Evolutionary conservation across 2,888 invertebrate species (phyloP), one percentile per base, ranked within the genome.

Genomic region (Neoaliturus tenellus): DNA sequence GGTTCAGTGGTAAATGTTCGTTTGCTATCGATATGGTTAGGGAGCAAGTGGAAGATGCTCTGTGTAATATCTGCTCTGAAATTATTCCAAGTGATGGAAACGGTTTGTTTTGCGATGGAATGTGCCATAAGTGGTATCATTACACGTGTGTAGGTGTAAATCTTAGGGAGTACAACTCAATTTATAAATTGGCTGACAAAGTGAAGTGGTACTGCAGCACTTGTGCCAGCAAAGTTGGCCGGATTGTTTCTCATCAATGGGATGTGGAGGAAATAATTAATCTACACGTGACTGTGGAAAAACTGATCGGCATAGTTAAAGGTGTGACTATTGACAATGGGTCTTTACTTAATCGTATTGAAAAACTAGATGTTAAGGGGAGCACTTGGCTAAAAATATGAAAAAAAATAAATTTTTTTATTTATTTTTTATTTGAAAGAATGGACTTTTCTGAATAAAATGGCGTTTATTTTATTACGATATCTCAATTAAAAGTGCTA

Each of bases 201-300:
- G 62, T 62, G 20, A 62, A 62, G 62, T 62, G 62, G 62, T 62
- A 28, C 62, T 62, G 62, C 20, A n/a, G n/a, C n/a, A n/a, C n/a
- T n/a, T n/a, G n/a, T n/a, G n/a, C 12, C 25, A 62, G 10, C 8
- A n/a, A 25, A 25, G 10, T 12, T 2, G 10, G 20, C 14, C n/a
- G n/a, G n/a, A n/a, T n/a, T n/a, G n/a, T n/a, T n/a, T n/a, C n/a
- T n/a, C n/a, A n/a, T n/a, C n/a, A n/a, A n/a, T n/a, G n/a, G 25
- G 31, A 28, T 25, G 14, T 62, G 10, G 62, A 28, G 12, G 31
- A 62, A 6, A 28, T 62, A n/a, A 12, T 14, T 4, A 62, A 28
- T 14, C 25, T 62, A 25, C 62, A 28, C 14, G 12, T 4, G 14
- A 28, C 62, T 25, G 62, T 62, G 12, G 62, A 62, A 3, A 28